Percentiles rank a stretch among this genome's conserved stretches.
Evolutionary conservation across 2,113 vertebrate genomes (phyloP).

Genomic region (Physeter macrocephalus): DNA sequence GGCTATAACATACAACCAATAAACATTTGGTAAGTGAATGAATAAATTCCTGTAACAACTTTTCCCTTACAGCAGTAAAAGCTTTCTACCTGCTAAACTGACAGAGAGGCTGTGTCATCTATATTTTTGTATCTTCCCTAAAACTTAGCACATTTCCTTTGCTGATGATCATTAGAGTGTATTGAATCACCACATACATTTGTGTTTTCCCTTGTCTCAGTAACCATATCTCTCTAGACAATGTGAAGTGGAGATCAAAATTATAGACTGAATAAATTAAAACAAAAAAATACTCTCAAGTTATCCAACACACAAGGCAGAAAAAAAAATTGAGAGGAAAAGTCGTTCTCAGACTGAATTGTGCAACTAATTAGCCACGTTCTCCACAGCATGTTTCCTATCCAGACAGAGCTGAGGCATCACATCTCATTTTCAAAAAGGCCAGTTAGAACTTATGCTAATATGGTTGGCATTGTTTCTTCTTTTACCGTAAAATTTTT

Average conservation of each 20-base stretch:
- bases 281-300: neutral
- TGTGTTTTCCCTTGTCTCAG: neutral
- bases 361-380: neutral
- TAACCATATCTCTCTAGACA: neutral
- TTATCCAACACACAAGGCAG: neutral
- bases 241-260: neutral
- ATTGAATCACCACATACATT: neutral
- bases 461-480: neutral
- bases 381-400: neutral
- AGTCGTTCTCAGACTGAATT: neutral
- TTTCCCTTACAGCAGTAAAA: neutral
- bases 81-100: neutral
- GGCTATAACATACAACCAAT: neutral
- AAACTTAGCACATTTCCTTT: conserved; percentile 1
- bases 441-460: neutral
- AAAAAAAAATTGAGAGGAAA: neutral
- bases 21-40: neutral
- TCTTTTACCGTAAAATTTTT: neutral
- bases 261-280: neutral
- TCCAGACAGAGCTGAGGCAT: neutral
- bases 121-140: neutral
- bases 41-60: neutral
- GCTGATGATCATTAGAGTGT: neutral
- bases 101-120: neutral
- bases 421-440: neutral